These are phyloP conservation scores for Cossypha heuglini DNA, from an alignment of 2,797 vertebrate genomes.

Conservation along the genomic window DNA sequence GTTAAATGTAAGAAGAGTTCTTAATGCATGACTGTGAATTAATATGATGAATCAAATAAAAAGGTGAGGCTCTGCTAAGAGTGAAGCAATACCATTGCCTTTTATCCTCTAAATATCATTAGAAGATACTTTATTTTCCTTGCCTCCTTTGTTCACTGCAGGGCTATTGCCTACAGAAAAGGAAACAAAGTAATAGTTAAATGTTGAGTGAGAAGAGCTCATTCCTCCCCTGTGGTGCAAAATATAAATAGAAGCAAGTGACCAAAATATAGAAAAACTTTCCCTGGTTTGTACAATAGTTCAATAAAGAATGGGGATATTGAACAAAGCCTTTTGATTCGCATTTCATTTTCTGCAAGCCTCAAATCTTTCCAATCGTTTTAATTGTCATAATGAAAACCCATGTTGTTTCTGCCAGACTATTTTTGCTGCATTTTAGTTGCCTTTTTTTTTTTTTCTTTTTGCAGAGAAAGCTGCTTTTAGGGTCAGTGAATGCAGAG, in stretches of 20 bases:
- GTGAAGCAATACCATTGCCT: not conserved
- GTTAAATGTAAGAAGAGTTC: not conserved
- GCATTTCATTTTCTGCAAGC: not conserved
- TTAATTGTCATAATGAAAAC: not conserved
- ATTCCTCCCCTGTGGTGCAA: not conserved
- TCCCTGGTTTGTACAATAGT: not conserved
- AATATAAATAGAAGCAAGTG: conserved; percentile 1
- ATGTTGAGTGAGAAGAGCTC: not conserved
- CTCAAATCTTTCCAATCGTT: not conserved
- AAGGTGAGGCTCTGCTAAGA: not conserved
- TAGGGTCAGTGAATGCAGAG: not conserved
- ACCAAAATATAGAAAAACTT: not conserved
- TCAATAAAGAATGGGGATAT: not conserved
- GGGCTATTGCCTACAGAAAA: not conserved
- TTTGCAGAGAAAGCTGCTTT: not conserved
- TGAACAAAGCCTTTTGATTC: not conserved
- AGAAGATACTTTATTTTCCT: not conserved
- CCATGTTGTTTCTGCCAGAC: not conserved
- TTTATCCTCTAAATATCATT: not conserved
- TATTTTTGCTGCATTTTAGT: not conserved
- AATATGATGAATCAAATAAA: not conserved
- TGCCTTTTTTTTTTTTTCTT: not conserved
- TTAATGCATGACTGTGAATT: not conserved
- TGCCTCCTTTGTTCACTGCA: not conserved
- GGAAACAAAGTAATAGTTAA: not conserved